phyloP scores from a whole-genome alignment of 2,888 invertebrate genomes.

The Sinelater perroti region DNA sequence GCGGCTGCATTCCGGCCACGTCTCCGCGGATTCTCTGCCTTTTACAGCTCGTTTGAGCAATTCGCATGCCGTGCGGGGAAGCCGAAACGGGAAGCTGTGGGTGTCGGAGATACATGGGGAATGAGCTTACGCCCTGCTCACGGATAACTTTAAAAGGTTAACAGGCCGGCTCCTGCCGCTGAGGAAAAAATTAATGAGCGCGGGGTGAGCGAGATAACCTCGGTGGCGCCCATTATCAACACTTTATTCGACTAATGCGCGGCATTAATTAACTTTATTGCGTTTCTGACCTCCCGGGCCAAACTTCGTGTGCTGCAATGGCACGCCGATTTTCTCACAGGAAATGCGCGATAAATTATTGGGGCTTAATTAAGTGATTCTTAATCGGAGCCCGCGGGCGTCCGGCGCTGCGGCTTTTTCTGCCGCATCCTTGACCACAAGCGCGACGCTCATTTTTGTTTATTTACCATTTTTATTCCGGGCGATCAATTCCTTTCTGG shows the following conservation, averaged over 20 bases:
- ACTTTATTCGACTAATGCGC: conserved; percentile 9
- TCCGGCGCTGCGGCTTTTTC: too few species aligned
- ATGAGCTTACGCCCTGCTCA: too few species aligned
- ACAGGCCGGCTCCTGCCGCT: conserved; percentile 1
- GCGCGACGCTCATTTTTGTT: too few species aligned
- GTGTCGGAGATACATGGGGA: conserved; percentile 3
- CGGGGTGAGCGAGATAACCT: conserved; percentile 21
- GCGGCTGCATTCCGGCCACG: conserved; percentile 14
- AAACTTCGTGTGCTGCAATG: conserved; percentile 1
- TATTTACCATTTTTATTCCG: neutral
- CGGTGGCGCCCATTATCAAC: conserved; percentile 1
- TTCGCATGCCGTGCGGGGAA: conserved; percentile 7
- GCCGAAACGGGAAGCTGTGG: conserved; percentile 8
- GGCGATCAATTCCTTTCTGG: neutral
- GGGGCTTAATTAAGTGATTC: too few species aligned
- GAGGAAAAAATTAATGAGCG: conserved; percentile 1
- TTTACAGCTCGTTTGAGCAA: conserved; percentile 10
- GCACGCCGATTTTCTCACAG: neutral
- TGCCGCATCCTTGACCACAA: too few species aligned
- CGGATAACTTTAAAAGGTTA: conserved; percentile 5
- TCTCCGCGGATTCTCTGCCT: conserved; percentile 3
- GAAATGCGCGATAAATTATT: too few species aligned
- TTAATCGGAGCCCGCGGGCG: too few species aligned
- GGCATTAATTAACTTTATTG: conserved; percentile 26
- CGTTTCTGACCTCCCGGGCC: conserved; percentile 22